Base-by-base conservation (phyloP, 1,140 invertebrate species). In the Euura lappo region DNA sequence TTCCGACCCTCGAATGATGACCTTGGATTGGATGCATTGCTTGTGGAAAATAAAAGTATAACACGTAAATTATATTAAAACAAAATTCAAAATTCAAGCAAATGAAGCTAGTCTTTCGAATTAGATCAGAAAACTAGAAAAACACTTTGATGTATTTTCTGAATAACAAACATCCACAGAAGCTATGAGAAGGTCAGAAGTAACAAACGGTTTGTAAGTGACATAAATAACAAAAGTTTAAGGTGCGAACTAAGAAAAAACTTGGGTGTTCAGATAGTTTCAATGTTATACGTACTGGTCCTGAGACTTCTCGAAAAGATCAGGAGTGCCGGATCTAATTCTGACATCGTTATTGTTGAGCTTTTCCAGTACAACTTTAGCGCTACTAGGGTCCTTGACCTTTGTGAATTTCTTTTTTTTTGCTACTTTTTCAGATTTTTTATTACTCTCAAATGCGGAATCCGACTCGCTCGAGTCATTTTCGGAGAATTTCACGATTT, bases 291-390 rank as follows among this genome's bases (percentile, higher is more conserved):
- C 51, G 13, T 60, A 60, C 51, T 11, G 13, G 51, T 60, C 51
- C 10, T 8, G 10, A n/a, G 51, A 11, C 13, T 60, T 60, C 8
- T 60, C 51, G 3, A 60, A 11, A 60, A 60, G 71, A 2, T 77
- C 76, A 0, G 72, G 65, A 0, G 75, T 70, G 13, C 69, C 47
- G 3, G 66, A 69, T 4, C 65, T 72, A 2, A 44, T 47, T 43
- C 74, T 79, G 60, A 75, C 72, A 8, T 75, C 68, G 2, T 45
- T 69, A 4, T 80, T 72, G 0, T 79, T 76, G 2, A 85, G 71
- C 72, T 85, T 85, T 46, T 81, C 74, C 10, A 84, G 73, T 6
- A 85, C 80, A 44, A 85, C 84, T 69, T 83, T 85, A 6, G 75
- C 84, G 2, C 75, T 8, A 13, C 79, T 83, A 6, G 83, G 83